Evolutionary conservation across 2,888 invertebrate species (phyloP).

Genomic region (Nebria brevicollis): DNA sequence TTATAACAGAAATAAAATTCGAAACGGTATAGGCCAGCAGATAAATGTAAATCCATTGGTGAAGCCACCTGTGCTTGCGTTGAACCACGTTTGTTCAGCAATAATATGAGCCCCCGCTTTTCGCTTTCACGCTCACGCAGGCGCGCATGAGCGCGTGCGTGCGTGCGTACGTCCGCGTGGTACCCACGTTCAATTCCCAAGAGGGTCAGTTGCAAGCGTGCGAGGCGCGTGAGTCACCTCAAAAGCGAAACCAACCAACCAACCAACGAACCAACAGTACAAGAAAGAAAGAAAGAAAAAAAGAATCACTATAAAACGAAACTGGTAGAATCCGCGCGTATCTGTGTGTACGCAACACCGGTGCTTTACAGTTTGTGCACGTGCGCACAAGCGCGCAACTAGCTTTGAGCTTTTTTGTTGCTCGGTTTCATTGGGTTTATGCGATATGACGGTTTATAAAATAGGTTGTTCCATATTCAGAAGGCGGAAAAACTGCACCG

Average conservation of each 20-base stretch:
- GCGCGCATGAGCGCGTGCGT: background rate
- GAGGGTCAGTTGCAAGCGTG: background rate
- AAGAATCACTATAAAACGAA: background rate
- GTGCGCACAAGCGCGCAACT: background rate
- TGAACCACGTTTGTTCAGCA: background rate
- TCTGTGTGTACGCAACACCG: background rate
- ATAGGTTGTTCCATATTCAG: slow-evolving; percentile 1
- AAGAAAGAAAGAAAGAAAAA: background rate
- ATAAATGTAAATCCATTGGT: background rate
- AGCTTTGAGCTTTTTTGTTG: background rate
- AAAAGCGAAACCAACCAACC: slow-evolving; percentile 8
- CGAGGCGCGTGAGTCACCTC: background rate
- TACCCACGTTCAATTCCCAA: background rate
- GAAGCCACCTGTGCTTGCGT: background rate
- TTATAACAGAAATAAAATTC: background rate
- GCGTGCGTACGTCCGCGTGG: slow-evolving; percentile 6
- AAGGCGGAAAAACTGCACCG: background rate
- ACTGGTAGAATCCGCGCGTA: background rate
- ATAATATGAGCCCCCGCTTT: background rate
- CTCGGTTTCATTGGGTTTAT: background rate
- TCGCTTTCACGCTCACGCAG: background rate
- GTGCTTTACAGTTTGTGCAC: slow-evolving; percentile 1
- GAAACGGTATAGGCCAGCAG: background rate
- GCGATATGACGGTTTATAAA: background rate
- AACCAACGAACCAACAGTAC: too few species aligned